A percentile compares a stretch with the other conserved stretches of the same genome.
Conservation (phyloP, 2,797 vertebrate species). For the Eulemur mongoz region DNA sequence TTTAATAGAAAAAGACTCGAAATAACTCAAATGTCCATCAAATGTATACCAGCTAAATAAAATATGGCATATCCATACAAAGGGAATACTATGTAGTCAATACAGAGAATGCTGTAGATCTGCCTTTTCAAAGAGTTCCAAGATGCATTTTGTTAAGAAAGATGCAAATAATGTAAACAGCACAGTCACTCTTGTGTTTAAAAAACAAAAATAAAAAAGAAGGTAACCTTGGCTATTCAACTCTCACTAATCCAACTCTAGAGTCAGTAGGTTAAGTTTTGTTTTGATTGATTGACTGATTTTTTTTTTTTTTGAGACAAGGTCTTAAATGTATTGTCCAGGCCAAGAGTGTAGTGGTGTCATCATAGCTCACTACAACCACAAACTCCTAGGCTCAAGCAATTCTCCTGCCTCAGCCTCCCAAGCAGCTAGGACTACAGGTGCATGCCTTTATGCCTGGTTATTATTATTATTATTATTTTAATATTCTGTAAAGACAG, state of each 20-base stretch:
- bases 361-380: background rate
- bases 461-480: too few species aligned
- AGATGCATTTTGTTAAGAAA: background rate
- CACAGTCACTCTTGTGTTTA: background rate
- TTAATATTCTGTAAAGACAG: background rate
- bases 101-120: background rate
- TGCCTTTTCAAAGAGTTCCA: background rate
- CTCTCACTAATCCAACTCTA: slow-evolving; percentile 4
- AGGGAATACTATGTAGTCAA: background rate
- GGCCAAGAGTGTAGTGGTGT: background rate
- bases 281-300: too few species aligned
- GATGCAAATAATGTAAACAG: background rate
- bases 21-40: background rate
- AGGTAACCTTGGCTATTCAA: slow-evolving; percentile 5
- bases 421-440: background rate
- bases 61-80: background rate
- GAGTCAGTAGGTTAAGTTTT: background rate
- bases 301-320: background rate
- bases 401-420: background rate
- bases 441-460: too few species aligned
- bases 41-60: background rate
- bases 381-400: background rate
- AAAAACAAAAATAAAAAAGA: background rate
- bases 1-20: background rate
- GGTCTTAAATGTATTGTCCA: background rate